Evolutionary conservation across 2,888 invertebrate species (phyloP).

Genomic region (Boloria euphrosyne): DNA sequence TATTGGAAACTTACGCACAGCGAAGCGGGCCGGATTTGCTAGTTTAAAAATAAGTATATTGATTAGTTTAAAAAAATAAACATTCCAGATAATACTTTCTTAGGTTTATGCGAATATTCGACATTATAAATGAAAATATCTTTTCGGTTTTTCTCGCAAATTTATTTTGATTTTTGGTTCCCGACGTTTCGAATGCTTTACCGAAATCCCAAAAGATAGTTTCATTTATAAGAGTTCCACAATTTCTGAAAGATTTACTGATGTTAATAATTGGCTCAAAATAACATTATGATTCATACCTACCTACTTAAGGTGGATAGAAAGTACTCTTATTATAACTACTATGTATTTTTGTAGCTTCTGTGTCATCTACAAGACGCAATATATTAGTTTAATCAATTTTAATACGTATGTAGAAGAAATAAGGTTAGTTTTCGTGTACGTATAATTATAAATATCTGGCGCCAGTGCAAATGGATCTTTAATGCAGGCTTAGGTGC

Average conservation of each 20-base stretch:
- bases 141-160: too few relatives aligned
- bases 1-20: too few relatives aligned
- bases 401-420: neutral
- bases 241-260: neutral
- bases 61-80: too few relatives aligned
- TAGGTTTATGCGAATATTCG: too few relatives aligned
- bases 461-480: conserved; percentile 26
- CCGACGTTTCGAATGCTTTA: too few relatives aligned
- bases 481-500: conserved; percentile 22
- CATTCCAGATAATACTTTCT: too few relatives aligned
- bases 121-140: too few relatives aligned
- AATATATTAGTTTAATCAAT: neutral
- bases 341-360: neutral
- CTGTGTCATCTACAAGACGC: neutral
- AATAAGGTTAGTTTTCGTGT: conserved; percentile 2
- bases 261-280: neutral
- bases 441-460: conserved; percentile 6
- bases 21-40: too few relatives aligned
- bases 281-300: neutral
- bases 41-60: too few relatives aligned
- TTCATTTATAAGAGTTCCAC: too few relatives aligned
- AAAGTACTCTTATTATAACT: neutral
- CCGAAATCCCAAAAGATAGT: too few relatives aligned
- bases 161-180: too few relatives aligned
- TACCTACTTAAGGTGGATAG: neutral